These are phyloP conservation scores for Miichthys miiuy DNA, from an alignment of 2,797 vertebrate species.

Conservation along the genomic window DNA sequence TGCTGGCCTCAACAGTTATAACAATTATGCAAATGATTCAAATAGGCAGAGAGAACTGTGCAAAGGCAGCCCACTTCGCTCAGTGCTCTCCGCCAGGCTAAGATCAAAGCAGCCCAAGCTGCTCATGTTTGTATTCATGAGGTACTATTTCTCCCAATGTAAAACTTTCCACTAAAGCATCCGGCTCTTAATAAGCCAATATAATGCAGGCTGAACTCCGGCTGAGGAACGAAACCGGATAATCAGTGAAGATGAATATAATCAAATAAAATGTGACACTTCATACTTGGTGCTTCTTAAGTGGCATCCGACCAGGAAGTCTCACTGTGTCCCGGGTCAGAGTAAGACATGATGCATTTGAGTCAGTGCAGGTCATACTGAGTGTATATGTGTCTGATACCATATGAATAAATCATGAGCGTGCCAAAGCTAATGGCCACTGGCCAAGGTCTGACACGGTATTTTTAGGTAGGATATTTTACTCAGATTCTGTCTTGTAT, in stretches of 20 bases:
- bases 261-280: conserved; percentile 16
- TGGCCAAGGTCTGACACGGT: conserved; percentile 60
- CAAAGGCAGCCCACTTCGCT: conserved; percentile 69
- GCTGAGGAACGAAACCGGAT: conserved; percentile 27
- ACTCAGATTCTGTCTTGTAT: conserved; percentile 41
- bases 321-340: neutral
- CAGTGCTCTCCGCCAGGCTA: conserved; percentile 66
- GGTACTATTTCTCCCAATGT: conserved; percentile 43
- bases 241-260: conserved; percentile 35
- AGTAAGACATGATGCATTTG: conserved; percentile 32
- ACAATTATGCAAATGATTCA: conserved; percentile 79
- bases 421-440: conserved; percentile 54
- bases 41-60: conserved; percentile 63
- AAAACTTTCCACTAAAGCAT: conserved; percentile 72
- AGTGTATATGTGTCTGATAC: conserved; percentile 45
- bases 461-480: conserved; percentile 62
- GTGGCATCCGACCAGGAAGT: conserved; percentile 12
- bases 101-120: conserved; percentile 77
- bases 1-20: conserved; percentile 65
- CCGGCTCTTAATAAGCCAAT: conserved; percentile 57
- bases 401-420: conserved; percentile 76
- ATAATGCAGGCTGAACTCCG: conserved; percentile 30
- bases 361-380: conserved; percentile 47
- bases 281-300: neutral
- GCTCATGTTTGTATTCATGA: conserved; percentile 84